Base-by-base conservation (phyloP, 2,888 invertebrate genomes). In the Aleiodes leptofemur region DNA sequence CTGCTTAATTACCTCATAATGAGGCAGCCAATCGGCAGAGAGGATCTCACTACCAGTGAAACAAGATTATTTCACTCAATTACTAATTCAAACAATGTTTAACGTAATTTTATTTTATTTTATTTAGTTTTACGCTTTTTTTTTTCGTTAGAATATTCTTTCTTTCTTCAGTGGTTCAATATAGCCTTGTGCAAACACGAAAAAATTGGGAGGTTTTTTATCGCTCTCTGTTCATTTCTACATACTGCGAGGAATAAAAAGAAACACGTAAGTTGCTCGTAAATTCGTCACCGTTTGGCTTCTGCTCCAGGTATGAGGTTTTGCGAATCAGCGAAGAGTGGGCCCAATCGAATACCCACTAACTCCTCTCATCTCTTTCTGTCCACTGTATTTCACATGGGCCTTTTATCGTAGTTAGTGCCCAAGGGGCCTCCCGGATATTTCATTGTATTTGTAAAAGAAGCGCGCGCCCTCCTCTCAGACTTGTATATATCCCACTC, bases 251-350 rank as follows among this genome's bases (percentile, higher is more conserved):
- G 48, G 29, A 51, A 53, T 77, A 78, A 78, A 78, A 77, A 81
- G 81, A 82, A 82, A 81, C 78, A 81, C 73, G 83, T 82, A 84
- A 86, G 83, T 79, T 80, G 85, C 84, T 86, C 86, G 83, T 86
- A 86, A 86, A 86, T 86, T 86, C 86, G 84, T 86, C 86, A 86
- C 84, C 76, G 76, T 81, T 82, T 78, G 78, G 76, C 74, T 73
- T 72, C 68, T 74, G 76, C 72, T 69, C 61, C 81, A 81, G 74
- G 78, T 81, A 82, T 68, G 78, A 78, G 78, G 80, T 78, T 81
- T 79, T 77, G 69, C 78, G 83, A 48, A 29, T 81, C 43, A 43
- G 11, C 43, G 11, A 43, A 9, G 43, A 43, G 43, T 3, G 43
- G 23, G 2, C 23, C 9, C 43, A 43, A 43, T 38, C 38, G 9